Evolutionary conservation across 2,888 invertebrate genomes (phyloP), one percentile per base, ranked within the genome.

Genomic region (Ormyrus labotus): DNA sequence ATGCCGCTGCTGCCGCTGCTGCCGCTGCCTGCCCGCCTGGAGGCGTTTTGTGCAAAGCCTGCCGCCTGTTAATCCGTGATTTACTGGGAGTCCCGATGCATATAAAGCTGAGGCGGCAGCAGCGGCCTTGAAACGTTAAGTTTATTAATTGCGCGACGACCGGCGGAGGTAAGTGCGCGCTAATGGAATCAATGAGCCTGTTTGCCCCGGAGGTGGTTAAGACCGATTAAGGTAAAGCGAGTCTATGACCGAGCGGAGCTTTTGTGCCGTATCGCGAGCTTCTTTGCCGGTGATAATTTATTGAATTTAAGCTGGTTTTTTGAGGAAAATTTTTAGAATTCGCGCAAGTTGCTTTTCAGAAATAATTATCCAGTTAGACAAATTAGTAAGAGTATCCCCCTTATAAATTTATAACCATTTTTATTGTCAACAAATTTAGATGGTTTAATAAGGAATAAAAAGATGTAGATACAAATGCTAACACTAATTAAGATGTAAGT

Each of bases 81-180:
- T 63, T 71, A 71, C 71, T 61, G 71, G 51, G 7, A 60, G 34
- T 34, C 1, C 55, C 2, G 45, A 47, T 7, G 60, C 51, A 60
- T 51, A 50, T 9, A 48, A 6, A 51, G n/a, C 11, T 53, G 2
- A 34, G 34, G 4, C 34, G 3, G 34, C 34, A 4, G 34, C 34
- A 19, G 55, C 34, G 73, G 57, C 75, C 75, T 75, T 67, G 67
- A 75, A 67, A 67, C 67, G 60, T 75, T 60, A 67, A 67, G 75
- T 75, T 75, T 75, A 75, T 75, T 75, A 75, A 75, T 75, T 75
- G 67, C 57, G 51, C 11, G 34, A 34, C 34, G 34, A 34, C 34
- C 34, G 34, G 2, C 34, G 11, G 19, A 10, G 55, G 48, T 53
- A 55, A 8, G 55, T 7, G 13, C 47, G 45, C n/a, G 69, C 57